Evolutionary conservation across 2,113 vertebrate species (phyloP), one percentile per base, ranked within the genome.

Genomic region (Sturnira hondurensis): DNA sequence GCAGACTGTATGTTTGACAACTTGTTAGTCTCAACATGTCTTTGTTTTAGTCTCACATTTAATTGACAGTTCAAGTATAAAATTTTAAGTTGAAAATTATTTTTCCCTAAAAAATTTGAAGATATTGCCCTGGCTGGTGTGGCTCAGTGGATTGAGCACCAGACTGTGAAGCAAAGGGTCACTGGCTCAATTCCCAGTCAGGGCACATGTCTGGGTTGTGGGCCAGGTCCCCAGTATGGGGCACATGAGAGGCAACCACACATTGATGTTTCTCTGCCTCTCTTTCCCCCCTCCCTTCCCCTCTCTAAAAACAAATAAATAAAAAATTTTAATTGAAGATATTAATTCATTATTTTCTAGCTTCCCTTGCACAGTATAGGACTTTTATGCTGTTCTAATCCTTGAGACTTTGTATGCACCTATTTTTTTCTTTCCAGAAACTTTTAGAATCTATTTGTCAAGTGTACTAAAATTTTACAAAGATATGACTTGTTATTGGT

Each of bases 71-170:
- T 91, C 33, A 20, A 61, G 50, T 86, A 90, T 82, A 71, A 85
- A 71, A 80, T 92, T 73, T 38, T 74, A 87, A 91, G 63, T 91
- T 93, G 56, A 16, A 91, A 93, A 87, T 41, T 26, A 87, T 93
- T 86, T 77, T 68, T 38, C 45, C 45, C n/a, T 45, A 68, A 87
- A 90, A 93, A 70, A 17, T 38, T 58, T 73, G 65, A 93, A 87
- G 54, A 83, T 15, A n/a, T 86, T 41, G 22, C 56, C 22, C 56
- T 58, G 22, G 56, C 56, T 58, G 56, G 56, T 58, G 22, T 58
- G 56, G 56, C 56, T 58, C 56, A 58, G 22, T 58, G 56, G 56
- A 58, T 58, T 58, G 56, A 22, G 20, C 20, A 56, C 54, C 54
- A 56, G 54, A 56, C 54, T 56, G 20, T 9, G 7, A 56, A 56